A percentile compares a stretch with the other conserved stretches of the same genome.
Evolutionary conservation across 2,113 vertebrate genomes (phyloP).

Genomic region (Circaetus gallicus): DNA sequence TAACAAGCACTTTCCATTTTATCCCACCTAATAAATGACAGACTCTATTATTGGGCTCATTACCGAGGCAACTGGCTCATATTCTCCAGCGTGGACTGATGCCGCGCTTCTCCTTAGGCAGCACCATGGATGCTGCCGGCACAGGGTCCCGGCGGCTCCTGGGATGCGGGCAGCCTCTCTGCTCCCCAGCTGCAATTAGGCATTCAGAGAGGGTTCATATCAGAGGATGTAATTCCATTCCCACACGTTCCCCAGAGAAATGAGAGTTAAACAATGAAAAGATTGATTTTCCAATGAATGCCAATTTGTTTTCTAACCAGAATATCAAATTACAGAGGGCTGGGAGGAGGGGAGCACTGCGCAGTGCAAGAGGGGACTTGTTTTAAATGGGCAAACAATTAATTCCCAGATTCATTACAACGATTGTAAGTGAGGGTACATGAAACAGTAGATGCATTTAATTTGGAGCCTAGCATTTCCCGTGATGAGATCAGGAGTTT

Average conservation of each 20-base stretch:
- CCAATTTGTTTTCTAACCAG: conserved; percentile 58
- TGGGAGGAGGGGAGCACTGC: not conserved
- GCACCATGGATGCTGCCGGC: not conserved
- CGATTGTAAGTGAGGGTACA: not conserved
- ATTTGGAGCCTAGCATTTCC: conserved; percentile 34
- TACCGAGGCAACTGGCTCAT: not conserved
- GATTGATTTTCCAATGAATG: conserved; percentile 66
- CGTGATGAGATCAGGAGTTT: not conserved
- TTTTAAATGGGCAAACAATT: conserved; percentile 58
- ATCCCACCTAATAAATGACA: not conserved
- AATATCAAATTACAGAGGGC: conserved; percentile 40
- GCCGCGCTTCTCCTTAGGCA: not conserved
- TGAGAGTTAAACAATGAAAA: conserved; percentile 61
- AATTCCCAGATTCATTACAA: conserved; percentile 58
- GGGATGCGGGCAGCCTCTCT: not conserved
- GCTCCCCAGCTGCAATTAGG: not conserved
- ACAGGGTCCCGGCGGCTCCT: accelerated
- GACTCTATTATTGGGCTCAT: not conserved
- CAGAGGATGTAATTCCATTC: conserved; percentile 38
- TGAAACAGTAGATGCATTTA: conserved; percentile 46
- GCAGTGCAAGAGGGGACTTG: conserved; percentile 8
- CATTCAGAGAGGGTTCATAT: not conserved
- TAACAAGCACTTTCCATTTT: not conserved
- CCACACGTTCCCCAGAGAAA: not conserved
- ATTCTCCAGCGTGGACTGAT: accelerated